Evolutionary conservation across 2,797 vertebrate species (phyloP).

Genomic region (Anableps anableps): DNA sequence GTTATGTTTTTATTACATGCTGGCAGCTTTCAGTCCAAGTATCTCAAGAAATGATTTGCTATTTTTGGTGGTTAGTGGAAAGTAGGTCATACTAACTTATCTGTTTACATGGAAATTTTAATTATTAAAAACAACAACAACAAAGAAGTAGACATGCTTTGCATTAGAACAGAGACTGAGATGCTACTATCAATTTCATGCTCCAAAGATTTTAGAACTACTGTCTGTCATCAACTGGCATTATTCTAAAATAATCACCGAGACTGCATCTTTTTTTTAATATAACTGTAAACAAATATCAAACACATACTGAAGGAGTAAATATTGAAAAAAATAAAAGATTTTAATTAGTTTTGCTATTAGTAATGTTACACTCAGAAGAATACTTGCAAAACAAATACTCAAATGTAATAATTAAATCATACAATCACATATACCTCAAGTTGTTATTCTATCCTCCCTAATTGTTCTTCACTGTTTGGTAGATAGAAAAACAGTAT

Average conservation of each 20-base stretch:
- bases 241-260: neutral
- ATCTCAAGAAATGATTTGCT: slow-evolving; percentile 5
- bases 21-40: slow-evolving; percentile 23
- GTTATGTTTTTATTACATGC: slow-evolving; percentile 22
- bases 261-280: too few species aligned
- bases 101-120: neutral
- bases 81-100: slow-evolving; percentile 4
- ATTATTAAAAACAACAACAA: neutral
- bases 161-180: neutral
- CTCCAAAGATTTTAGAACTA: neutral
- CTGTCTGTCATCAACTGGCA: neutral
- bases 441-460: too few species aligned
- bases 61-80: neutral
- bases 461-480: too few species aligned
- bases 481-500: too few species aligned
- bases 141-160: neutral
- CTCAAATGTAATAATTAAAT: too few species aligned
- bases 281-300: neutral
- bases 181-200: neutral
- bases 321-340: neutral
- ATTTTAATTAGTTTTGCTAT: neutral
- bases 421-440: too few species aligned
- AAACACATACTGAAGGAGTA: neutral
- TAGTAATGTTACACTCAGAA: neutral
- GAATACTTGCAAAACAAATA: too few species aligned